A percentile compares a stretch with the other conserved stretches of the same genome.
Evolutionary conservation across 1,140 invertebrate species (phyloP).

Genomic region (Scaptomyza hsui): DNA sequence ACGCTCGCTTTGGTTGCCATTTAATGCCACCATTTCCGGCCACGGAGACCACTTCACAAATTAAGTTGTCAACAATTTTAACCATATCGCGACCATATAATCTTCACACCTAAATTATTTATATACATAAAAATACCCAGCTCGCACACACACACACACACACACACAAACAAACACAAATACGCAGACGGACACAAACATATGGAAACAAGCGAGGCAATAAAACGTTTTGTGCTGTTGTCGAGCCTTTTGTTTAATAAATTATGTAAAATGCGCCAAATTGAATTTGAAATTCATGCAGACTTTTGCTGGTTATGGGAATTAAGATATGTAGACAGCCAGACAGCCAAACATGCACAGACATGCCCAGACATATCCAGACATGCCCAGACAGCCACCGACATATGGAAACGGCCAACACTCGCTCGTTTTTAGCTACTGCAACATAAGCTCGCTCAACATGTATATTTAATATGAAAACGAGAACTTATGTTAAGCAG

Average conservation of each 20-base stretch:
- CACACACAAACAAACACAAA: conserved; percentile 25
- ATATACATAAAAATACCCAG: conserved; percentile 56
- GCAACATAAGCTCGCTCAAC: conserved; percentile 27
- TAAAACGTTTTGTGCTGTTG: conserved; percentile 70
- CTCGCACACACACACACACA: conserved; percentile 19
- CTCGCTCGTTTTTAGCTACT: conserved; percentile 15
- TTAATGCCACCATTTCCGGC: conserved; percentile 56
- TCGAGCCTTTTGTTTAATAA: conserved; percentile 79
- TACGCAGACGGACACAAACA: background rate
- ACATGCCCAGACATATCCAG: conserved; percentile 14
- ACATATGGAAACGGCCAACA: conserved; percentile 22
- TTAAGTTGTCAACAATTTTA: conserved; percentile 82
- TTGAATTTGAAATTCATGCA: conserved; percentile 83
- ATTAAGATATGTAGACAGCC: conserved; percentile 77
- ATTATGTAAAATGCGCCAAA: conserved; percentile 82
- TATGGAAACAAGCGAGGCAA: conserved; percentile 56
- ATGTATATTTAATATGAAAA: conserved; percentile 5
- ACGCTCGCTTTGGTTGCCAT: conserved; percentile 29
- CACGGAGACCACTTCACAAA: conserved; percentile 73
- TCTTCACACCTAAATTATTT: conserved; percentile 82
- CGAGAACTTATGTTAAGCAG: background rate
- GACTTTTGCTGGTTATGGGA: conserved; percentile 78
- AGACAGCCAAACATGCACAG: too few species aligned
- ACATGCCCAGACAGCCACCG: conserved; percentile 22
- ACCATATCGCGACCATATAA: conserved; percentile 76